Conservation (phyloP, 2,113 vertebrate species). For the Myiozetetes cayanensis region DNA sequence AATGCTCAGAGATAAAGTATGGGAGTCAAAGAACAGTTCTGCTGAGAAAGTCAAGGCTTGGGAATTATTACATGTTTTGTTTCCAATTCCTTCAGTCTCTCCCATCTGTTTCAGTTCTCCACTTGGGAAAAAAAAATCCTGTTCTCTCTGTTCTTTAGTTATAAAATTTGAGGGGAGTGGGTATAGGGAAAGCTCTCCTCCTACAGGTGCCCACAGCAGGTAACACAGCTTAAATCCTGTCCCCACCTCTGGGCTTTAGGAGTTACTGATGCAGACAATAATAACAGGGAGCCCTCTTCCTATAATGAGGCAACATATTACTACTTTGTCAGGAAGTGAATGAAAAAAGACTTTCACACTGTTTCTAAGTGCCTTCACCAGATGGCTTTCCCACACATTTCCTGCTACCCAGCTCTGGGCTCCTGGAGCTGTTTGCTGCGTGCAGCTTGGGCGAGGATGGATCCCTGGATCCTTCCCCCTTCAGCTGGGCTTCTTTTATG, state of each 20-base stretch:
- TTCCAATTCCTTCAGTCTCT: conserved; percentile 34
- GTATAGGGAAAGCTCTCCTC: background rate
- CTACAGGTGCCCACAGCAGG: background rate
- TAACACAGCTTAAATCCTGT: background rate
- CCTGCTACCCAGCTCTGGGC: conserved; percentile 37
- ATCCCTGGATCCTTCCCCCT: conserved; percentile 6
- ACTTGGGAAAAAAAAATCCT: background rate
- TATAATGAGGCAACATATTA: conserved; percentile 33
- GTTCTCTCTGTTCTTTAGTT: background rate
- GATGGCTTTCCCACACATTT: conserved; percentile 69
- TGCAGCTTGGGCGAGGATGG: background rate
- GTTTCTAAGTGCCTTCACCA: conserved; percentile 38
- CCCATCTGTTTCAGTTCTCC: conserved; percentile 38
- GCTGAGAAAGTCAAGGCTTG: background rate
- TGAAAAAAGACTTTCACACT: conserved; percentile 42
- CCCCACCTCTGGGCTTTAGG: background rate
- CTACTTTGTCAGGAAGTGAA: conserved; percentile 62
- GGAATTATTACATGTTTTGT: conserved; percentile 19
- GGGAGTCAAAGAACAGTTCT: conserved; percentile 1
- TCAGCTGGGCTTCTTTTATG: background rate
- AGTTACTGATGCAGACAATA: conserved; percentile 1
- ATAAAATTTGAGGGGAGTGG: background rate
- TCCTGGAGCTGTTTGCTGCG: conserved; percentile 10
- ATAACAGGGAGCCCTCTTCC: background rate
- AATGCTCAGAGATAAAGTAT: background rate